Conservation (phyloP, 1,140 invertebrate species). For the Dendroctonus valens region DNA sequence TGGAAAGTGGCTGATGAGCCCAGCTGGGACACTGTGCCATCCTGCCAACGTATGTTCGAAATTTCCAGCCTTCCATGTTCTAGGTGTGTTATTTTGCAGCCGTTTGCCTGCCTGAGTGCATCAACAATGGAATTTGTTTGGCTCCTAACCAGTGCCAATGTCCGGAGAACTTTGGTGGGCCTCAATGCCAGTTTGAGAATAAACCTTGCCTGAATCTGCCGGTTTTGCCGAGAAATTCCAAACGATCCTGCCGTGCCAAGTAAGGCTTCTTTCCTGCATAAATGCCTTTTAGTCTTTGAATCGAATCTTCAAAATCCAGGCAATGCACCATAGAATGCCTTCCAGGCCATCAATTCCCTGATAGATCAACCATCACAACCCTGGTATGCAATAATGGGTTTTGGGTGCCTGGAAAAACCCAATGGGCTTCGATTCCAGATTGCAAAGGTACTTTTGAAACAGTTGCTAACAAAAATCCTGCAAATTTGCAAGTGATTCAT, state of each 20-base stretch:
- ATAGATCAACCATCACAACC: constrained; percentile 61
- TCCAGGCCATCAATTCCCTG: constrained; percentile 64
- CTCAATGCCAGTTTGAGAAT: constrained; percentile 71
- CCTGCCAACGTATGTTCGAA: constrained; percentile 60
- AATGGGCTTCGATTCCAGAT: constrained; percentile 62
- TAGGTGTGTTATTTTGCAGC: constrained; percentile 54
- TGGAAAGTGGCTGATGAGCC: constrained; percentile 59
- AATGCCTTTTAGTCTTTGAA: constrained; percentile 2
- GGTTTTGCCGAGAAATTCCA: constrained; percentile 63
- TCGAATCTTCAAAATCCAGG: constrained; percentile 44
- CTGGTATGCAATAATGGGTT: constrained; percentile 63
- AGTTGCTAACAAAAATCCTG: constrained; percentile 11
- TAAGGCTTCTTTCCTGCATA: constrained; percentile 22
- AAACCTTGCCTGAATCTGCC: constrained; percentile 67
- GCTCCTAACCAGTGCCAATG: constrained; percentile 71
- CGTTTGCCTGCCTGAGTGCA: constrained; percentile 68
- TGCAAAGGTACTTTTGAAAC: constrained; percentile 58
- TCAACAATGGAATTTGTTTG: constrained; percentile 77
- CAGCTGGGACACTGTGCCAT: constrained; percentile 54
- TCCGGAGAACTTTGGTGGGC: constrained; percentile 67
- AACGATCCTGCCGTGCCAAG: constrained; percentile 58
- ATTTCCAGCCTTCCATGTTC: constrained; percentile 5
- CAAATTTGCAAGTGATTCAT: neutral
- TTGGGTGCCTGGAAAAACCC: constrained; percentile 60
- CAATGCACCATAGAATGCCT: constrained; percentile 64